A percentile compares a stretch with the other conserved stretches of the same genome.
phyloP scores from a whole-genome alignment of 1,140 invertebrate genomes.

The Drosophila eugracilis region DNA sequence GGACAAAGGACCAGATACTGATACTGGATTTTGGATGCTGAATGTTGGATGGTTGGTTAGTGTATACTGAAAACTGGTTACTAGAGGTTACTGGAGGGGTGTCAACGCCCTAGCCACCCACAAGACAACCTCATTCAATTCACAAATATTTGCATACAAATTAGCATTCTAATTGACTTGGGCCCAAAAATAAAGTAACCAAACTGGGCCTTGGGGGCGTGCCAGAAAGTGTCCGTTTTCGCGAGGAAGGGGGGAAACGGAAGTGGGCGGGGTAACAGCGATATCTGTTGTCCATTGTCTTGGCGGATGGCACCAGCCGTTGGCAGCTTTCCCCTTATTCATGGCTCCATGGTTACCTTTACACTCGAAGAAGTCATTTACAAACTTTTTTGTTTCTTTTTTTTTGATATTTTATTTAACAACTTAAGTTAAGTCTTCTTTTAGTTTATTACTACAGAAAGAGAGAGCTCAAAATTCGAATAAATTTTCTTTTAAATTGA shows the following conservation, averaged over 20 bases:
- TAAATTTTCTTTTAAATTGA: background rate
- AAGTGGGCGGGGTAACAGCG: background rate
- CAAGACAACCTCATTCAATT: conserved; percentile 41
- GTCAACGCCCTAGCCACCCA: background rate
- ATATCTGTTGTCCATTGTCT: conserved; percentile 56
- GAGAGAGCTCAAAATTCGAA: too few species aligned
- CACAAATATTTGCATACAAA: conserved; percentile 81
- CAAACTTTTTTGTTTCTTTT: too few species aligned
- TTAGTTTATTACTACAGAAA: too few species aligned
- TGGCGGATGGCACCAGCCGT: conserved; percentile 22
- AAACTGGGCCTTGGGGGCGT: conserved; percentile 19
- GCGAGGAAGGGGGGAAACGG: background rate
- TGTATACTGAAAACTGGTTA: background rate
- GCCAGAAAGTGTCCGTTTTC: conserved; percentile 7
- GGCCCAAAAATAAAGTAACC: conserved; percentile 66
- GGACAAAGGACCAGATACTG: conserved; percentile 31
- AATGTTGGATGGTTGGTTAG: too few species aligned
- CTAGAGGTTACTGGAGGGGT: conserved; percentile 3
- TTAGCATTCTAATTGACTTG: conserved; percentile 81
- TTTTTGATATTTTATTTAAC: background rate
- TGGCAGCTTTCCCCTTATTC: background rate
- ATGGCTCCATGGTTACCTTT: background rate
- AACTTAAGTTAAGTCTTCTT: too few species aligned
- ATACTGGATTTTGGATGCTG: conserved; percentile 12
- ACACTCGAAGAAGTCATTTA: background rate